Evolutionary conservation across 2,113 vertebrate species (phyloP).

Genomic region (Lates calcarifer): DNA sequence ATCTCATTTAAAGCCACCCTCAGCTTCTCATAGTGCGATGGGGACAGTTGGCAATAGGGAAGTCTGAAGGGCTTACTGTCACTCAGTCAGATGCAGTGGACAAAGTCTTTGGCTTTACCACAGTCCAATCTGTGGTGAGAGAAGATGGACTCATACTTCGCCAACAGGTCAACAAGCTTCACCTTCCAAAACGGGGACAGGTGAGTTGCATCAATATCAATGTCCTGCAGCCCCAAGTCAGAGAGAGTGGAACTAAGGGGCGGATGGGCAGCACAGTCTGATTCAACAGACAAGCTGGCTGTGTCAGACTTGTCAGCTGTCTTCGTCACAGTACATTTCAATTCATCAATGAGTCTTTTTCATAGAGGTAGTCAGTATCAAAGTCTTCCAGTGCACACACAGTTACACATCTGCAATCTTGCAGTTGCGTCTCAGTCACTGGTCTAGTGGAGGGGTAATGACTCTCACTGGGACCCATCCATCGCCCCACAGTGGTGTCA

Average conservation of each 20-base stretch:
- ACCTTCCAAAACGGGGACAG: not conserved
- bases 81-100: conserved; percentile 30
- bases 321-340: not conserved
- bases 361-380: conserved; percentile 12
- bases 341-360: not conserved
- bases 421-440: conserved; percentile 45
- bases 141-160: conserved; percentile 20
- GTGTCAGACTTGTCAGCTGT: not conserved
- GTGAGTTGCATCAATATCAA: not conserved
- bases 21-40: conserved; percentile 41
- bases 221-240: conserved; percentile 8
- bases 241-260: no score
- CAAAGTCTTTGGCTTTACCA: conserved; percentile 15
- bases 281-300: conserved; percentile 12
- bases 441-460: conserved; percentile 13
- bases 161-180: not conserved
- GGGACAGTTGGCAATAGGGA: not conserved
- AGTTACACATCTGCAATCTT: conserved; percentile 53
- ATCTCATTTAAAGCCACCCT: conserved; percentile 43
- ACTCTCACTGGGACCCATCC: conserved; percentile 29
- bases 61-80: conserved; percentile 43
- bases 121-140: conserved; percentile 31
- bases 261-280: not conserved
- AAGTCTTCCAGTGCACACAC: conserved; percentile 52
- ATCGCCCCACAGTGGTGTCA: no score